Evolutionary conservation across 2,888 invertebrate species (phyloP), one percentile per base, ranked within the genome.

Genomic region (Autographa pulchrina): DNA sequence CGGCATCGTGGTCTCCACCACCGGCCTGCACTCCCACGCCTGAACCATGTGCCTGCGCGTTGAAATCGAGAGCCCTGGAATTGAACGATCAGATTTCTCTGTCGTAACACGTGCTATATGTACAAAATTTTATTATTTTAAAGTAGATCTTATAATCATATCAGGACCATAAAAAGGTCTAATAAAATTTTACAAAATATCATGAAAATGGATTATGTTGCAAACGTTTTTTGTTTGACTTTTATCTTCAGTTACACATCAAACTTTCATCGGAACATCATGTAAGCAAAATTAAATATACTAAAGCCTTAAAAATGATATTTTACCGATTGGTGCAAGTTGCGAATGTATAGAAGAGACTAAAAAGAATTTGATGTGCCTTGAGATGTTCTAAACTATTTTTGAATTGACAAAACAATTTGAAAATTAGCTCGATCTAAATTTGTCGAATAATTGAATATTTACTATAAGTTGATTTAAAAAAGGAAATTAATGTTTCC

Each of bases 1-100:
- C 63, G 94, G 93, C 0, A 80, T 94, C 1, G 89, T 95, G 0
- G 89, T 94, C 0, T 92, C 92, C 0, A 94, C 94, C 0, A 90
- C 89, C 2, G 94, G 94, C 0, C 68, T 87, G 2, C 95, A 95
- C 71, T 92, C 92, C 0, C 95, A 94, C 70, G 63, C 32, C 14
- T 85, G 63, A 72, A 58, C 14, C 52, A 7, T 16, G 18, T 18
- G 3, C 43, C 7, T 16, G n/a, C 25, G 3, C 38, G 25, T 1
- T 13, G 11, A n/a, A n/a, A 43, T 41, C 56, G 20, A n/a, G 32
- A 65, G 66, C 41, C 62, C 38, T 54, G 62, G 70, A 66, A 68
- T 70, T 59, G 43, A 66, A 14, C 52, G 3, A 58, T 41, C 35
- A 48, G 48, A 48, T n/a, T 48, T n/a, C n/a, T 14, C 16, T 48